Evolutionary conservation across 2,888 invertebrate species (phyloP).

Genomic region (Aleiodes leptofemur): DNA sequence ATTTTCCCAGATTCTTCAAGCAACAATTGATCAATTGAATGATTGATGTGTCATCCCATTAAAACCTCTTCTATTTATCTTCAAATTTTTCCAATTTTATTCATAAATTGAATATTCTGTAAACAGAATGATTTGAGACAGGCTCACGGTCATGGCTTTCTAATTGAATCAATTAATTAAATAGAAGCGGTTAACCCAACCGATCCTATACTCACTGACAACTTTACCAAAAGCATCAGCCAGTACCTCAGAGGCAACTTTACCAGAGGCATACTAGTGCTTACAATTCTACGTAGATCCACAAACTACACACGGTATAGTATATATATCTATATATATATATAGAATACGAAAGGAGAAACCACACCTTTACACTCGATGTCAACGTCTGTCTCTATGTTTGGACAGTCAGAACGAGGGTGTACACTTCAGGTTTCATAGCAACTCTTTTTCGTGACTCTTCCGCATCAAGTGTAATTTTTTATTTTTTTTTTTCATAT

Average conservation of each 20-base stretch:
- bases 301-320: constrained; percentile 31
- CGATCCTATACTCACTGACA: constrained; percentile 27
- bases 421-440: constrained; percentile 41
- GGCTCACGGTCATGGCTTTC: neutral
- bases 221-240: constrained; percentile 9
- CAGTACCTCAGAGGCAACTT: constrained; percentile 28
- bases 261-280: constrained; percentile 10
- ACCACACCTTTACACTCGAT: constrained; percentile 17
- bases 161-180: constrained; percentile 29
- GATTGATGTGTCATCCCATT: neutral
- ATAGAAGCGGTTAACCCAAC: constrained; percentile 23
- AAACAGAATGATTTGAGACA: neutral
- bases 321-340: neutral
- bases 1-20: constrained; percentile 70
- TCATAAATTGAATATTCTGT: too few relatives aligned
- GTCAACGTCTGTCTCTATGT: constrained; percentile 30
- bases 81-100: too few relatives aligned
- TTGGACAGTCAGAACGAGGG: constrained; percentile 42
- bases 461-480: constrained; percentile 18
- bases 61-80: neutral
- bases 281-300: constrained; percentile 27
- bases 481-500: constrained; percentile 35
- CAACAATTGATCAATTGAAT: neutral
- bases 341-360: constrained; percentile 25
- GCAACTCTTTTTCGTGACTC: constrained; percentile 37